These are phyloP conservation scores for human (Homo sapiens) DNA, from an alignment of 2,113 vertebrate species.

Conservation along the genomic window GRCh38 chr7:42232501-42233000, in stretches of 20 bases:
- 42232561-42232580: conserved; percentile 92
- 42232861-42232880: conserved; percentile 62
- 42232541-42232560: conserved; percentile 98
- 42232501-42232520: conserved; percentile 92
- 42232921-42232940: conserved; percentile 66
- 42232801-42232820: conserved; percentile 77
- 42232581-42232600: conserved; percentile 92
- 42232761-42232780: conserved; percentile 64
- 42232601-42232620: conserved; percentile 84
- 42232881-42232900: conserved; percentile 81
- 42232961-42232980: conserved; percentile 73
- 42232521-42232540: conserved; percentile 87
- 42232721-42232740: conserved; percentile 24
- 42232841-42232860: conserved; percentile 74
- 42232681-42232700: conserved; percentile 74
- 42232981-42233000: conserved; percentile 68
- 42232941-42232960: conserved; percentile 73
- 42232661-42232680: conserved; percentile 84
- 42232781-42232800: conserved; percentile 75
- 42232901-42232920: conserved; percentile 61
- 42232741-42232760: background rate
- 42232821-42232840: conserved; percentile 75
- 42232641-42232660: conserved; percentile 87
- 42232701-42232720: conserved; percentile 51
- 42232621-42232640: conserved; percentile 81